phyloP scores from a whole-genome alignment of 2,888 invertebrate genomes.

The Phengaris arion region DNA sequence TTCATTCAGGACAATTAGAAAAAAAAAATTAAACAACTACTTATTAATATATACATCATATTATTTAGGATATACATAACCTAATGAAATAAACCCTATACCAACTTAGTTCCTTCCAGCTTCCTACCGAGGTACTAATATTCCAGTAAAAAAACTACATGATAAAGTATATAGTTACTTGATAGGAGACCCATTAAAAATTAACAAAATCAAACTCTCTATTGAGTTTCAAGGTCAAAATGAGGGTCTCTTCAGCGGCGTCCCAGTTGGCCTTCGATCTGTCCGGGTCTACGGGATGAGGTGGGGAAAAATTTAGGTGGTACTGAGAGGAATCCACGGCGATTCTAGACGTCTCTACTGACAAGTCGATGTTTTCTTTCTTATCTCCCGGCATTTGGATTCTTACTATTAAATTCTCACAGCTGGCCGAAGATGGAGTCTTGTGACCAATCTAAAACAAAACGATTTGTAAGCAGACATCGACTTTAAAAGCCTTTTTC shows the following conservation, averaged over 20 bases:
- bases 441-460: slow-evolving; percentile 86
- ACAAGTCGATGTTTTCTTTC: slow-evolving; percentile 86
- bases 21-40: background rate
- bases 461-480: background rate
- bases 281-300: slow-evolving; percentile 90
- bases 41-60: background rate
- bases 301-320: slow-evolving; percentile 86
- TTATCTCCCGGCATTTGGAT: slow-evolving; percentile 88
- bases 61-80: too few species aligned
- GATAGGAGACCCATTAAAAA: slow-evolving; percentile 75
- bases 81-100: too few species aligned
- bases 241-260: slow-evolving; percentile 80
- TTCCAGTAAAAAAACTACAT: too few species aligned
- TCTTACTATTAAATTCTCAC: slow-evolving; percentile 91
- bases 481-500: background rate
- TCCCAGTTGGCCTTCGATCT: slow-evolving; percentile 90
- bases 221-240: slow-evolving; percentile 85
- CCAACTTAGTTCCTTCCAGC: too few species aligned
- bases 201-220: slow-evolving; percentile 93
- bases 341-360: slow-evolving; percentile 81
- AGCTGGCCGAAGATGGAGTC: slow-evolving; percentile 88
- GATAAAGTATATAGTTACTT: too few species aligned
- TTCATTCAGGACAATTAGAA: background rate
- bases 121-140: background rate
- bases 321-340: slow-evolving; percentile 83